Evolutionary conservation across 1,140 invertebrate genomes (phyloP), one percentile per base, ranked within the genome.

Genomic region (Eulimnadia texana): DNA sequence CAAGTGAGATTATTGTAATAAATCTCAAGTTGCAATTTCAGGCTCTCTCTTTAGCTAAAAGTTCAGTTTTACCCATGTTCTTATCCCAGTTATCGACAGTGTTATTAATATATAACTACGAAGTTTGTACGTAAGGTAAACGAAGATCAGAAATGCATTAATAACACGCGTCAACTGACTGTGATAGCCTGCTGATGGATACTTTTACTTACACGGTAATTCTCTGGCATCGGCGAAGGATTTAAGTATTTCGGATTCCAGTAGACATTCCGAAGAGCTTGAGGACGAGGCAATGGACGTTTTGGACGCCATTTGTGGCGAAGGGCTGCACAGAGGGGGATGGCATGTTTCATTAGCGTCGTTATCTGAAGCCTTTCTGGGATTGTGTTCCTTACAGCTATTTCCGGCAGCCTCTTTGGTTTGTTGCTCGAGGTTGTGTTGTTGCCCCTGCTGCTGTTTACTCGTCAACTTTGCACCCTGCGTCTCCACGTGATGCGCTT

Each of bases 231-330:
- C 60, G 27, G 60, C 60, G 25, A 61, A 54, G 6, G 50, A 54
- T 54, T 61, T 61, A 2, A 61, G 53, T 20, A 61, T 61, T 47
- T 61, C 60, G 25, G 60, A 61, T 25, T 61, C 60, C 23, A 61
- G 53, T 1, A 51, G 60, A 61, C 60, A 61, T 29, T 54, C 53
- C 25, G 79, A 80, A 0, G 75, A 76, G 0, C 77, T 74, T 3
- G 63, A 62, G 2, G 77, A 76, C 13, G 62, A 47, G 1, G 66
- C 42, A 10, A 33, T 50, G 23, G 63, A 57, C 47, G 27, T 25
- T 49, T 58, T 58, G 50, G 20, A 47, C 61, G n/a, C 19, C 10
- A 22, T 51, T n/a, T 20, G 53, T 23, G 28, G 24, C 57, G 27
- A 65, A 50, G 23, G 64, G 62, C 23, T 58, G 51, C 19, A 28